These are phyloP conservation scores for Acleris laterana DNA, from an alignment of 2,888 invertebrate genomes.

Conservation along the genomic window DNA sequence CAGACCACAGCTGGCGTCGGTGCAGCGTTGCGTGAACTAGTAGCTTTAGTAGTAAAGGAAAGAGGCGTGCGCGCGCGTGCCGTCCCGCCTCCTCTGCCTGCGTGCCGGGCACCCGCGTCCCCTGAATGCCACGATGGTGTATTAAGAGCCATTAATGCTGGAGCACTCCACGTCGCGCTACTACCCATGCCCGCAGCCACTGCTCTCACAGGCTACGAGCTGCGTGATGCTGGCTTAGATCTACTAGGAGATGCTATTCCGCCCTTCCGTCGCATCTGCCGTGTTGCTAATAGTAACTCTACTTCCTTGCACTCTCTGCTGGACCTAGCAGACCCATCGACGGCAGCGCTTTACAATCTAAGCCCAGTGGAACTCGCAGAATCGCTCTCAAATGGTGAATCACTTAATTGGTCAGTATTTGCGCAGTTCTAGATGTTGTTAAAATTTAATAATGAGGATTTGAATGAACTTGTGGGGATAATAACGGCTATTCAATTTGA, in stretches of 20 bases:
- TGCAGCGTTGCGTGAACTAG: slow-evolving; percentile 41
- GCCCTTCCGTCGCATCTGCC: slow-evolving; percentile 59
- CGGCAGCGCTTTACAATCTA: slow-evolving; percentile 50
- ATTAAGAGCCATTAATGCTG: slow-evolving; percentile 45
- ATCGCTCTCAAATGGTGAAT: neutral
- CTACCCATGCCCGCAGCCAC: slow-evolving; percentile 52
- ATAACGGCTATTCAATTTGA: no score
- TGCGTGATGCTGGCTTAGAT: slow-evolving; percentile 62
- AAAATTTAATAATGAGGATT: neutral
- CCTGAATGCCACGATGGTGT: slow-evolving; percentile 46
- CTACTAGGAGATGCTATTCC: slow-evolving; percentile 62
- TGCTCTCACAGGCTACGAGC: slow-evolving; percentile 47
- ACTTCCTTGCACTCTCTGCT: slow-evolving; percentile 59
- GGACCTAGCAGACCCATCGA: slow-evolving; percentile 54
- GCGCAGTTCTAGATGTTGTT: neutral
- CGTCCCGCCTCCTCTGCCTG: slow-evolving; percentile 37
- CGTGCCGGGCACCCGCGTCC: slow-evolving; percentile 43
- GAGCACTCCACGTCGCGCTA: slow-evolving; percentile 50
- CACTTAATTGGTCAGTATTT: slow-evolving; percentile 8
- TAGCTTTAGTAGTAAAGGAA: slow-evolving; percentile 44
- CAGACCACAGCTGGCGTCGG: slow-evolving; percentile 24
- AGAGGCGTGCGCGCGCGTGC: slow-evolving; percentile 47
- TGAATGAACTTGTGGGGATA: neutral
- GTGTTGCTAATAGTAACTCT: slow-evolving; percentile 43
- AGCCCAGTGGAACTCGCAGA: slow-evolving; percentile 30